Conservation (phyloP, 1,140 invertebrate genomes). For the Venturia canescens region DNA sequence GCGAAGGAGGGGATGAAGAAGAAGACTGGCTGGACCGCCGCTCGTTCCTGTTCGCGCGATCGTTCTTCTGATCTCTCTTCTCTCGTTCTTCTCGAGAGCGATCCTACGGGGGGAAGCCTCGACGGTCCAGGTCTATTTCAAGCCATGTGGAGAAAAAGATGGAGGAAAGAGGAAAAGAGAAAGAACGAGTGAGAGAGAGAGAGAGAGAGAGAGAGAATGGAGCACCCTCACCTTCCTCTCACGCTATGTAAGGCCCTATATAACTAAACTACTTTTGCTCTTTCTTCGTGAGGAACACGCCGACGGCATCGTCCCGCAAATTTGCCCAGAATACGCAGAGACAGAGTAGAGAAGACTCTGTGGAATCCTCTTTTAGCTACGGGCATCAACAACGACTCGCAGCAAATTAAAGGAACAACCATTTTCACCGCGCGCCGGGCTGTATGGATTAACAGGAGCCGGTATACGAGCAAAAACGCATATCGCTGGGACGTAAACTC, state of each 20-base stretch:
- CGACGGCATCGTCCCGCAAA: conserved; percentile 4
- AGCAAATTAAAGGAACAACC: conserved; percentile 18
- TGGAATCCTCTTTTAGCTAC: conserved; percentile 13
- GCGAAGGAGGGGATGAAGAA: conserved; percentile 16
- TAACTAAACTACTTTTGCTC: conserved; percentile 40
- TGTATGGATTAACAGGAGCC: conserved; percentile 5
- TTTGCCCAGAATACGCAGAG: neutral
- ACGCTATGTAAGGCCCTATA: conserved; percentile 63
- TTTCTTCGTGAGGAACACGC: conserved; percentile 35
- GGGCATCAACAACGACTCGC: neutral
- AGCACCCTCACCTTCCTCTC: conserved; percentile 19
- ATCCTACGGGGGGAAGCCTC: conserved; percentile 1
- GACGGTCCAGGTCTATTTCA: conserved; percentile 72
- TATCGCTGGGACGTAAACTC: too few relatives aligned
- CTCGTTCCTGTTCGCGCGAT: neutral
- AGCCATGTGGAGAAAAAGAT: conserved; percentile 62
- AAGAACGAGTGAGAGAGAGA: conserved; percentile 50
- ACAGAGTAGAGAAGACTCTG: neutral
- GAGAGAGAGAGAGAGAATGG: conserved; percentile 54
- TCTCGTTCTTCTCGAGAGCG: neutral
- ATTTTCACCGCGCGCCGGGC: neutral
- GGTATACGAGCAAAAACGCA: neutral
- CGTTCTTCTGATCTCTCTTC: neutral
- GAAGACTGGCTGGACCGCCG: conserved; percentile 26
- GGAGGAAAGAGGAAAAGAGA: conserved; percentile 40